A percentile compares a stretch with the other conserved stretches of the same genome.
Conservation (phyloP, 2,888 invertebrate species). For the Tenthredo mesomela region DNA sequence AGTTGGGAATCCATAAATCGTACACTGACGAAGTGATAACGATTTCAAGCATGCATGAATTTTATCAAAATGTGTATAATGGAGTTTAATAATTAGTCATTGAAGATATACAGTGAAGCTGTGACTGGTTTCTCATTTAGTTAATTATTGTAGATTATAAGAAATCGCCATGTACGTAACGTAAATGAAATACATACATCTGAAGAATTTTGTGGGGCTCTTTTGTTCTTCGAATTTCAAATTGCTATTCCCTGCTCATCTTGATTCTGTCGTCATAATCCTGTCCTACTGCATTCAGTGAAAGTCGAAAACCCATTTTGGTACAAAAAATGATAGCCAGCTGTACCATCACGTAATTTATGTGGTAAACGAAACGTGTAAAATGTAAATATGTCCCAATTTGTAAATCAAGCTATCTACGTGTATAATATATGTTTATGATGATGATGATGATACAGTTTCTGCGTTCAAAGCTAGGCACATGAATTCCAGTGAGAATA, state of each 20-base stretch:
- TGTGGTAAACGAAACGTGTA: not conserved
- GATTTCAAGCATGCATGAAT: not conserved
- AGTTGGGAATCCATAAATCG: not conserved
- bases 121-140: not conserved
- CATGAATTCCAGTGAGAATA: not conserved
- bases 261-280: slow-evolving; percentile 1
- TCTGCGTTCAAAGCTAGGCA: not conserved
- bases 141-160: not conserved
- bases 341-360: not conserved
- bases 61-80: not conserved
- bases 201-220: not conserved
- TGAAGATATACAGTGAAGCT: not conserved
- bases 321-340: not conserved
- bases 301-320: not conserved
- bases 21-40: not conserved
- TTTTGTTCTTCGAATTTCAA: not conserved
- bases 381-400: not conserved
- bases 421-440: not conserved
- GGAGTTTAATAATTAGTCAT: not conserved
- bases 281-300: not conserved
- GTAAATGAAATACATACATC: not conserved
- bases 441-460: not conserved
- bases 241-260: not conserved
- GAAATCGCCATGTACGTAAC: not conserved
- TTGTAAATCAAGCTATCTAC: not conserved